Percentiles rank a stretch among this genome's conserved stretches.
These are phyloP conservation scores for Tinea trinotella DNA, from an alignment of 2,888 invertebrate genomes.

Conservation along the genomic window DNA sequence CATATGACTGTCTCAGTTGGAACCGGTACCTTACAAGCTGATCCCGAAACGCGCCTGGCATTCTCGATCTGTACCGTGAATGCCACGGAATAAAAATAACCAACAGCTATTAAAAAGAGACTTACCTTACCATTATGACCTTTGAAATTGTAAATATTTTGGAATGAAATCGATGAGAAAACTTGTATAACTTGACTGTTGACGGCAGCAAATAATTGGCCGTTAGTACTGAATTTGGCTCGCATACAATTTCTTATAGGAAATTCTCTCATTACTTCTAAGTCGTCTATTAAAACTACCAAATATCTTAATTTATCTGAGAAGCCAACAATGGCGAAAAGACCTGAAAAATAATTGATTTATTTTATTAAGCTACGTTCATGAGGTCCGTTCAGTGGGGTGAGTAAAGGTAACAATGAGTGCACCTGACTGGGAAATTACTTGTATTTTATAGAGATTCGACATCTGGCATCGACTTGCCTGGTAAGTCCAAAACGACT, in stretches of 20 bases:
- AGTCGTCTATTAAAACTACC: constrained; percentile 90
- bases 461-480: too few relatives aligned
- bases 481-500: too few relatives aligned
- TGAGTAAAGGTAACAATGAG: too few relatives aligned
- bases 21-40: too few relatives aligned
- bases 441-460: too few relatives aligned
- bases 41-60: too few relatives aligned
- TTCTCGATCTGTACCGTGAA: too few relatives aligned
- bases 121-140: constrained; percentile 83
- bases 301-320: constrained; percentile 91
- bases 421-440: too few relatives aligned
- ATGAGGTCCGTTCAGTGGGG: too few relatives aligned
- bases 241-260: constrained; percentile 82
- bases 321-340: constrained; percentile 91
- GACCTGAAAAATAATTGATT: constrained; percentile 62
- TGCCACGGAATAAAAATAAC: too few relatives aligned
- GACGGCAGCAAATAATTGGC: constrained; percentile 92
- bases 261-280: constrained; percentile 81
- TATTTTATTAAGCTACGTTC: neutral
- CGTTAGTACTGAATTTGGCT: constrained; percentile 86
- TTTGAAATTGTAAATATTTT: constrained; percentile 80
- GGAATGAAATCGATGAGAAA: constrained; percentile 86
- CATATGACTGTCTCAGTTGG: too few relatives aligned
- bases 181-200: constrained; percentile 90
- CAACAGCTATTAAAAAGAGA: too few relatives aligned